These are phyloP conservation scores for Smittia aterrima DNA, from an alignment of 2,888 invertebrate species.

Conservation along the genomic window DNA sequence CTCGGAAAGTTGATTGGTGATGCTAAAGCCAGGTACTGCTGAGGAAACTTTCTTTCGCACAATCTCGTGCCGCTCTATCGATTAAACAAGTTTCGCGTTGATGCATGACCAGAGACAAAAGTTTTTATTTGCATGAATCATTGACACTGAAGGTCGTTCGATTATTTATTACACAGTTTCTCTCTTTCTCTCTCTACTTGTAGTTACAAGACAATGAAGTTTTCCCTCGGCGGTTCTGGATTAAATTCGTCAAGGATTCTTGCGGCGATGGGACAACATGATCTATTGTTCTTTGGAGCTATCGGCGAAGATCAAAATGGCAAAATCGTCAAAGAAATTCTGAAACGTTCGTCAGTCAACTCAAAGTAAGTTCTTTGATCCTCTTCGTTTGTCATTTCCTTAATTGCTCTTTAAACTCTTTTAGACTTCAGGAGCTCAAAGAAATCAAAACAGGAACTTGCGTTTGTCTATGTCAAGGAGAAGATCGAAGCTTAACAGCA, in stretches of 20 bases:
- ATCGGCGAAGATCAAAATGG: conserved; percentile 57
- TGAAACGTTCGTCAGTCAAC: conserved; percentile 53
- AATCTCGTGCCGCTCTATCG: background rate
- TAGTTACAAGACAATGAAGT: conserved; percentile 45
- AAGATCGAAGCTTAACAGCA: conserved; percentile 56
- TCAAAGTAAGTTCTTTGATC: conserved; percentile 51
- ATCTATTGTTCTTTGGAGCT: conserved; percentile 57
- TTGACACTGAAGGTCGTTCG: conserved; percentile 21
- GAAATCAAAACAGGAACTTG: conserved; percentile 56
- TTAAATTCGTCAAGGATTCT: conserved; percentile 57
- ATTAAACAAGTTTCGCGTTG: background rate
- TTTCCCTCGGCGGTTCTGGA: conserved; percentile 55
- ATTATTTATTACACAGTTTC: background rate
- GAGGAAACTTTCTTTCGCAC: background rate
- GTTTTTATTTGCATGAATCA: background rate
- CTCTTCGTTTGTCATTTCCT: no score
- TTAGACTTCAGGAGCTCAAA: conserved; percentile 48
- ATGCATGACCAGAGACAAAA: background rate
- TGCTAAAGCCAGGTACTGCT: conserved; percentile 18
- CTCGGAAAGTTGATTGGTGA: conserved; percentile 33
- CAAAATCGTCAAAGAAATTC: conserved; percentile 50
- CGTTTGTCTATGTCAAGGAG: conserved; percentile 55
- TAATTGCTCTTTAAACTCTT: no score
- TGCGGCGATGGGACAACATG: conserved; percentile 46
- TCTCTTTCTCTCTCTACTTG: background rate